Percentiles rank a stretch among this genome's conserved stretches.
These are phyloP conservation scores for Meandrina meandrites DNA, from an alignment of 92 coral and sea anemone genomes.

Conservation along the genomic window DNA sequence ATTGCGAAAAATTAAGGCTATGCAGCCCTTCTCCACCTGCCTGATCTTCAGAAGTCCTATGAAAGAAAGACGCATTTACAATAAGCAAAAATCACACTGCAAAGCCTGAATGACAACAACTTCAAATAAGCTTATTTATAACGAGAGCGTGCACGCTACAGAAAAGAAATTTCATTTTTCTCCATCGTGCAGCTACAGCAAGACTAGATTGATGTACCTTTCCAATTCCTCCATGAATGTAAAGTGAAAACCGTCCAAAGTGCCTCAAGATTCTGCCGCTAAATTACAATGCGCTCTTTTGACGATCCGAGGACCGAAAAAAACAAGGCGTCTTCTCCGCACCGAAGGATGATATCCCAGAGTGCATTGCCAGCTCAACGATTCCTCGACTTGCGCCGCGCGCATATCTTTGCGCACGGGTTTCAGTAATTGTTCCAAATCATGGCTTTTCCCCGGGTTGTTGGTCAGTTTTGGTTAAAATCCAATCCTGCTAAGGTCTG, in stretches of 20 bases:
- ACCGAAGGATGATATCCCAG: constrained; percentile 36
- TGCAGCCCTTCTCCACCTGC: background rate
- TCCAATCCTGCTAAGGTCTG: constrained; percentile 22
- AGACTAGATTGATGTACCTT: background rate
- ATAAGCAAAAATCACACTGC: background rate
- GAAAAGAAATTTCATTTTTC: background rate
- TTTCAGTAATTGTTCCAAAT: background rate
- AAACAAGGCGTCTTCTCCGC: constrained; percentile 47
- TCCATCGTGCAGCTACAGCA: background rate
- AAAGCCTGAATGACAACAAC: background rate
- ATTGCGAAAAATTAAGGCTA: background rate
- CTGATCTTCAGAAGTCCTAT: constrained; percentile 2
- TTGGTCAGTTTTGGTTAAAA: constrained; percentile 22
- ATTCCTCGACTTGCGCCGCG: background rate
- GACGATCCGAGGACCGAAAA: constrained; percentile 29
- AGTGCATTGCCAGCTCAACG: background rate
- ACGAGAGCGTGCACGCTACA: background rate
- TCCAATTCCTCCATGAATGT: constrained; percentile 19
- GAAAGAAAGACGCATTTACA: background rate
- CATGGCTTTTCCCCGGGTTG: constrained; percentile 26
- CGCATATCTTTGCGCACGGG: constrained; percentile 7
- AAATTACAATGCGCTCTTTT: background rate
- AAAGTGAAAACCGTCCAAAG: background rate
- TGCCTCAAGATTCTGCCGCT: background rate
- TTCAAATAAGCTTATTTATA: background rate